A percentile compares a stretch with the other conserved stretches of the same genome.
phyloP scores from a whole-genome alignment of 2,797 vertebrate species.

The Danionella dracula region DNA sequence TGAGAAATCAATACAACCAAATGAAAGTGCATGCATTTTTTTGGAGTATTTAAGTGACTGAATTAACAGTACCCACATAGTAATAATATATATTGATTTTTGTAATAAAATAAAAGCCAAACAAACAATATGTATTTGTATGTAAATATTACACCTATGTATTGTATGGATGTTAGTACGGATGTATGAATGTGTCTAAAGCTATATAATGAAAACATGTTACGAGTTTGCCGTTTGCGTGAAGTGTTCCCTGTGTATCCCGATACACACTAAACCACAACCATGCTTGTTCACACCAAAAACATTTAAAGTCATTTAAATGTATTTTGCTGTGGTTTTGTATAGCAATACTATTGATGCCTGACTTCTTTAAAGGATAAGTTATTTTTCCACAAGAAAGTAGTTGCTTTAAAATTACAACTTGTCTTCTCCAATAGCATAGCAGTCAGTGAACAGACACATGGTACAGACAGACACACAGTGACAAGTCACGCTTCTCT shows the following conservation, averaged over 20 bases:
- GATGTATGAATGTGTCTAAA: conserved; percentile 59
- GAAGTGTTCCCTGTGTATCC: conserved; percentile 36
- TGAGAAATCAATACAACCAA: conserved; percentile 56
- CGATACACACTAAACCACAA: conserved; percentile 38
- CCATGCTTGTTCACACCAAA: not conserved
- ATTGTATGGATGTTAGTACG: conserved; percentile 50
- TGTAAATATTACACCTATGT: conserved; percentile 42
- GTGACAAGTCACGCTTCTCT: too few species aligned
- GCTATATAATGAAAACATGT: conserved; percentile 61
- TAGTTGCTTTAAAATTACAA: too few species aligned
- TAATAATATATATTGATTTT: conserved; percentile 67
- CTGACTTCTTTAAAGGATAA: too few species aligned
- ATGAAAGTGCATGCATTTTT: conserved; percentile 67
- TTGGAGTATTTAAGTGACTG: conserved; percentile 55
- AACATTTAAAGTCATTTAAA: not conserved
- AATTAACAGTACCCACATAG: conserved; percentile 63
- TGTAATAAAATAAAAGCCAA: conserved; percentile 62
- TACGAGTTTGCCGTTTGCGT: conserved; percentile 45
- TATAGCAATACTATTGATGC: too few species aligned
- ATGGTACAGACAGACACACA: too few species aligned
- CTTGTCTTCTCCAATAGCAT: too few species aligned
- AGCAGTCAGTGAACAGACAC: too few species aligned
- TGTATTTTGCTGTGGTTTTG: too few species aligned
- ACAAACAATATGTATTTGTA: conserved; percentile 53
- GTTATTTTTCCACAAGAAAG: too few species aligned